Evolutionary conservation across 1,140 invertebrate genomes (phyloP).

Genomic region (Hylaeus volcanicus): DNA sequence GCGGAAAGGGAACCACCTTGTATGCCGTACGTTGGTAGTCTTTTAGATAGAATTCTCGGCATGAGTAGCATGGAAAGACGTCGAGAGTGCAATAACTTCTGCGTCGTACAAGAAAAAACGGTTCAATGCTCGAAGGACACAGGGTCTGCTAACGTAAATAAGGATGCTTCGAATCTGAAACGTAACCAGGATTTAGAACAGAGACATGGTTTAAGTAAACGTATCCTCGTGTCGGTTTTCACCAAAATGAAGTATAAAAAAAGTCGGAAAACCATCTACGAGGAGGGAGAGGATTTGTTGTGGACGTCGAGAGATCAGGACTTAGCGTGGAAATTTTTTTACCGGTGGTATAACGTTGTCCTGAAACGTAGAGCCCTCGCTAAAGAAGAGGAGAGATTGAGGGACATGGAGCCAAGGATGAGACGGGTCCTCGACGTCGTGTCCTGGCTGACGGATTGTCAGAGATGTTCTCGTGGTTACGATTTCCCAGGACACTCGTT

Average conservation of each 20-base stretch:
- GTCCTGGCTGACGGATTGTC: constrained; percentile 73
- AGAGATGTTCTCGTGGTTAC: constrained; percentile 75
- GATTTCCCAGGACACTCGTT: constrained; percentile 73
- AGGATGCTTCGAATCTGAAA: neutral
- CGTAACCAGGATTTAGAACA: neutral
- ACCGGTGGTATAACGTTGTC: constrained; percentile 57
- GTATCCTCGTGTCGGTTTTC: constrained; percentile 54
- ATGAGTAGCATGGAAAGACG: constrained; percentile 24
- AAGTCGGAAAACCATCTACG: neutral
- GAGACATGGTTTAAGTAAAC: constrained; percentile 27
- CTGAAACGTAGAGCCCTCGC: constrained; percentile 61
- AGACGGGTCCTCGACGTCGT: constrained; percentile 65
- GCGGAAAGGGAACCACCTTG: constrained; percentile 70
- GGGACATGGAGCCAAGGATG: constrained; percentile 67
- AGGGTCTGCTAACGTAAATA: neutral
- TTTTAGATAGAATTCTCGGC: constrained; percentile 75
- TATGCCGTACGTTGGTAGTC: constrained; percentile 79
- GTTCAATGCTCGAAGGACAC: neutral
- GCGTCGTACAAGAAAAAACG: neutral
- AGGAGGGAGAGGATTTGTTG: neutral
- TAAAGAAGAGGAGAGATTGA: constrained; percentile 64
- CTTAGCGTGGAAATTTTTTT: constrained; percentile 57
- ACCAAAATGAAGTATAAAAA: constrained; percentile 29
- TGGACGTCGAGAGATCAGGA: constrained; percentile 49
- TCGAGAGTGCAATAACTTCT: neutral